These are phyloP conservation scores for Monochamus saltuarius DNA, from an alignment of 1,140 invertebrate species.

Conservation along the genomic window DNA sequence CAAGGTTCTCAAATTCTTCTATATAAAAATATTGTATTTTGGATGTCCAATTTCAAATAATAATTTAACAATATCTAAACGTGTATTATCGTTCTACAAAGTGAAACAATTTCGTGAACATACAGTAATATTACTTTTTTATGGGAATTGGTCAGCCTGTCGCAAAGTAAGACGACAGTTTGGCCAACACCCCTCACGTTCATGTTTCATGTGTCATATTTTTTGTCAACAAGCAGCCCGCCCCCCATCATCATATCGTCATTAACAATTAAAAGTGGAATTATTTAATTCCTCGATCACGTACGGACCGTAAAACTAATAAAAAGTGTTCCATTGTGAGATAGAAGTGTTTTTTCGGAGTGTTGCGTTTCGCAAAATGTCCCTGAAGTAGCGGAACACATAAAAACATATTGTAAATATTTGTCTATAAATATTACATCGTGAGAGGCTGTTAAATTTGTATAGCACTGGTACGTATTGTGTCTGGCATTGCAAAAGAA, in stretches of 20 bases:
- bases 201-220: conserved; percentile 20
- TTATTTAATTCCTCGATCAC: conserved; percentile 16
- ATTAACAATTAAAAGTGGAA: conserved; percentile 13
- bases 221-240: conserved; percentile 12
- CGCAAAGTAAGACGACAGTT: background rate
- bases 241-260: conserved; percentile 9
- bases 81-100: no score
- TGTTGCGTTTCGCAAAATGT: conserved; percentile 10
- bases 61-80: no score
- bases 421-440: background rate
- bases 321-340: conserved; percentile 8
- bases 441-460: background rate
- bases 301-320: conserved; percentile 7
- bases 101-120: no score
- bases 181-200: conserved; percentile 8
- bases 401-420: conserved; percentile 20
- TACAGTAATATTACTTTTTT: no score
- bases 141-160: no score
- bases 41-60: no score
- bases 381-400: background rate
- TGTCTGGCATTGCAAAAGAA: background rate
- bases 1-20: no score
- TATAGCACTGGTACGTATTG: background rate
- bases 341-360: conserved; percentile 4
- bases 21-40: no score